phyloP scores from a whole-genome alignment of 2,113 vertebrate genomes.

The Caracal caracal region DNA sequence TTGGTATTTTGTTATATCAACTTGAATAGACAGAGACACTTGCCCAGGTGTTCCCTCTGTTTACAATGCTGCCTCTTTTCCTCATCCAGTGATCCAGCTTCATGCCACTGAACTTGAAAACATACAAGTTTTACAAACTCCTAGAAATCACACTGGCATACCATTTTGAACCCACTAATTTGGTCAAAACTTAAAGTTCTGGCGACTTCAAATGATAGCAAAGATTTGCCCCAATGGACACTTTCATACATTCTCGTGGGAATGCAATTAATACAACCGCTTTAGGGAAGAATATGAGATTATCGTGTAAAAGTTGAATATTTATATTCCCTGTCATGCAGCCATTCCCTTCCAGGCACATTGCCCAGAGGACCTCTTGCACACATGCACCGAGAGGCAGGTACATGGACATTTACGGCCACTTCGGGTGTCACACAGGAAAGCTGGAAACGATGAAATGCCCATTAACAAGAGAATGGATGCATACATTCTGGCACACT shows the following conservation, averaged over 20 bases:
- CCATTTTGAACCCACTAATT: background rate
- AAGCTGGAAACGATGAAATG: background rate
- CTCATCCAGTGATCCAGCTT: background rate
- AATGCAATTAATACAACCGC: background rate
- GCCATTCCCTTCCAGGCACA: background rate
- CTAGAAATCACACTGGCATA: background rate
- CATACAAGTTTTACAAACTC: background rate
- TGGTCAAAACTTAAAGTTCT: background rate
- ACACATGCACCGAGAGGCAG: background rate
- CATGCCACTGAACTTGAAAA: conserved; percentile 26
- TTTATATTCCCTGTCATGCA: background rate
- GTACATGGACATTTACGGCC: background rate
- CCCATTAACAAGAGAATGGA: background rate
- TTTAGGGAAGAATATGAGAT: background rate
- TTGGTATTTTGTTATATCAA: background rate
- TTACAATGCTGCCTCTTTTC: background rate
- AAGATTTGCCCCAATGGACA: background rate
- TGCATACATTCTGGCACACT: background rate
- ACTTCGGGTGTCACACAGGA: background rate
- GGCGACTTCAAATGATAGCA: background rate
- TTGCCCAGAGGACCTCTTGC: background rate
- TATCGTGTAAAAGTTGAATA: conserved; percentile 13
- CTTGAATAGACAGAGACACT: background rate
- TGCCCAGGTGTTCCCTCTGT: background rate
- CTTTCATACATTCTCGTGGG: background rate